phyloP scores from a whole-genome alignment of 2,797 vertebrate genomes.

The Sylvilagus floridanus region DNA sequence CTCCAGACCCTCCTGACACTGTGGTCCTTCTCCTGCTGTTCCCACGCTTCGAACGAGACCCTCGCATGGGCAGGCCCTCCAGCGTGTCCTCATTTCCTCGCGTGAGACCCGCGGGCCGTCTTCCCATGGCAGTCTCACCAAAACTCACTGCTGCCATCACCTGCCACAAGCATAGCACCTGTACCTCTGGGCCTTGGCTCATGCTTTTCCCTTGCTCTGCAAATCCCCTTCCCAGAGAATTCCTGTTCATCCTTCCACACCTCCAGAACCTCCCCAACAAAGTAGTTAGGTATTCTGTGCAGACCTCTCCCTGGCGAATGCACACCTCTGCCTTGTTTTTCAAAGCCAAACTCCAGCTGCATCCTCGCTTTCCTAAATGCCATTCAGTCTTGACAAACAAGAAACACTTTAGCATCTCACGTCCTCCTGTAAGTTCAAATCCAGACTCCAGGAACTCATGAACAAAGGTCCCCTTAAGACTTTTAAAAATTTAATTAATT shows the following conservation, averaged over 20 bases:
- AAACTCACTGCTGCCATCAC: neutral
- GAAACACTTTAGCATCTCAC: slow-evolving; percentile 17
- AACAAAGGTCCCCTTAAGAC: slow-evolving; percentile 2
- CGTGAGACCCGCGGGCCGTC: neutral
- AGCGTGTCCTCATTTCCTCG: neutral
- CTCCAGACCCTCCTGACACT: too few relatives aligned
- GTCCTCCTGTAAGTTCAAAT: slow-evolving; percentile 20
- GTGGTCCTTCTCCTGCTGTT: too few relatives aligned
- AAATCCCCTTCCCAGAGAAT: slow-evolving; percentile 1
- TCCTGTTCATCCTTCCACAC: slow-evolving; percentile 2
- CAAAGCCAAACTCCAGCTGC: neutral
- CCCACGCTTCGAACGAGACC: too few relatives aligned
- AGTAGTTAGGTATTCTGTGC: slow-evolving; percentile 12
- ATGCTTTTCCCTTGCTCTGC: neutral
- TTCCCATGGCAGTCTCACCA: neutral
- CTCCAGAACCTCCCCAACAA: neutral
- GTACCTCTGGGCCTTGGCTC: neutral
- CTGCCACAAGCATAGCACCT: neutral
- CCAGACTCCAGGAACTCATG: neutral
- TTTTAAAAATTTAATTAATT: neutral
- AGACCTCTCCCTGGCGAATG: neutral
- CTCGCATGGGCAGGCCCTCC: neutral
- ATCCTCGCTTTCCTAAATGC: slow-evolving; percentile 26
- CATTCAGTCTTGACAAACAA: neutral
- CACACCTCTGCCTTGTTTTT: neutral